phyloP scores from a whole-genome alignment of 1,140 invertebrate genomes.

The Orius insidiosus region DNA sequence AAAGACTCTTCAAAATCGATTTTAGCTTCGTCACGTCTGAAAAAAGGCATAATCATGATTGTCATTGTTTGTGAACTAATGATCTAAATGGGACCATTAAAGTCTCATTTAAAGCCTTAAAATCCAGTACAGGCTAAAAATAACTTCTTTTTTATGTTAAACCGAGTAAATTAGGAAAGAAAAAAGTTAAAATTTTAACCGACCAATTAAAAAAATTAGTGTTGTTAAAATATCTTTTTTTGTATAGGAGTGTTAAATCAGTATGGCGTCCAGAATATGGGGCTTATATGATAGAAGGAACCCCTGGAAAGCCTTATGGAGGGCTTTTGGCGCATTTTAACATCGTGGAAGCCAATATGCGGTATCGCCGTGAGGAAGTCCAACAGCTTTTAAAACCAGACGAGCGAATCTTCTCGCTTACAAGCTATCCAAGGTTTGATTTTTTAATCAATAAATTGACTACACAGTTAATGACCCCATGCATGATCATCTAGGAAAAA shows the following conservation, averaged over 20 bases:
- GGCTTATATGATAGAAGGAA: constrained; percentile 98
- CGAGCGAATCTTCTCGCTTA: constrained; percentile 78
- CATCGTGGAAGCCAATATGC: constrained; percentile 96
- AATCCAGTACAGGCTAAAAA: no score
- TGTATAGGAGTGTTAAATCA: constrained; percentile 54
- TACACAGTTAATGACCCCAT: neutral
- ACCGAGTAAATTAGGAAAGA: no score
- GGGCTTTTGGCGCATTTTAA: constrained; percentile 91
- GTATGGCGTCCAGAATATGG: constrained; percentile 97
- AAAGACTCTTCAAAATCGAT: no score
- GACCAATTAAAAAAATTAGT: no score
- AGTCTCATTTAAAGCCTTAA: no score
- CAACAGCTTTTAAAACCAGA: constrained; percentile 52
- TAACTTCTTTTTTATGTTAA: no score
- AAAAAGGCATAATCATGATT: no score
- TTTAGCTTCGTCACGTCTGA: no score
- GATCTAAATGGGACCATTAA: no score
- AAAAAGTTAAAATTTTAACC: no score
- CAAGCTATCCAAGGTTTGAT: constrained; percentile 76
- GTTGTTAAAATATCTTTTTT: no score
- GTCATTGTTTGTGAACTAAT: no score
- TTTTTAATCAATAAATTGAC: neutral
- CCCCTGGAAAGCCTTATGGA: constrained; percentile 89
- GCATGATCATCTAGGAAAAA: neutral
- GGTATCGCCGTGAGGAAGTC: constrained; percentile 70